Percentiles rank a stretch among this genome's conserved stretches.
Evolutionary conservation across 2,797 vertebrate species (phyloP).

Genomic region (Mycteria americana): DNA sequence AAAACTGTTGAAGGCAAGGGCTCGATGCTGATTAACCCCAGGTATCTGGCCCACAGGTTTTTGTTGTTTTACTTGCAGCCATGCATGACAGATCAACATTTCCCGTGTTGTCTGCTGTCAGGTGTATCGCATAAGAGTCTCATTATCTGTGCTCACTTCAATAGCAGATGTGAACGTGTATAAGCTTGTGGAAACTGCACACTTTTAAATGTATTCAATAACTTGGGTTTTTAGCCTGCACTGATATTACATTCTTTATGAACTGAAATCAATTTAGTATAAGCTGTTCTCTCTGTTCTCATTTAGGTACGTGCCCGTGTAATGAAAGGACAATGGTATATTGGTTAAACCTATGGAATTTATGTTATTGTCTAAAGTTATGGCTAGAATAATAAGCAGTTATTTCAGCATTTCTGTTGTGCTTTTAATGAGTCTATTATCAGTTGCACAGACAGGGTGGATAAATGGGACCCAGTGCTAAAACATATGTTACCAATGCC

Average conservation of each 20-base stretch:
- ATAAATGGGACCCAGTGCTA: not conserved
- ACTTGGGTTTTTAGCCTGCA: not conserved
- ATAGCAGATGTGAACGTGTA: not conserved
- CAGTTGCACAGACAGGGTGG: not conserved
- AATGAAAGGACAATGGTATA: not conserved
- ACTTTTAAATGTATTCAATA: not conserved
- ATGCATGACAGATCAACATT: not conserved
- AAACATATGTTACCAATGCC: not conserved
- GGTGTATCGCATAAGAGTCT: not conserved
- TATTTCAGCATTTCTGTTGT: slow-evolving; percentile 10
- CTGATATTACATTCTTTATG: not conserved
- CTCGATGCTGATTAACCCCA: not conserved
- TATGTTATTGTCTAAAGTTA: slow-evolving; percentile 7
- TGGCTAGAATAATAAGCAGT: not conserved
- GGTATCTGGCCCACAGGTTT: not conserved
- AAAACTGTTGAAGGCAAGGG: not conserved
- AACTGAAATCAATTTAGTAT: slow-evolving; percentile 4
- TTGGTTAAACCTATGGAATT: not conserved
- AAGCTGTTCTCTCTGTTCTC: not conserved
- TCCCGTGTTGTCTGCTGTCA: not conserved
- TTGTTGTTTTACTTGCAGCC: not conserved
- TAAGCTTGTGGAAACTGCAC: not conserved
- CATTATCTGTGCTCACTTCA: not conserved
- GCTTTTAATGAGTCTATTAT: slow-evolving; percentile 20
- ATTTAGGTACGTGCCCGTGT: not conserved